Evolutionary conservation across 2,888 invertebrate species (phyloP), one percentile per base, ranked within the genome.

Genomic region (Drosophila tripunctata): DNA sequence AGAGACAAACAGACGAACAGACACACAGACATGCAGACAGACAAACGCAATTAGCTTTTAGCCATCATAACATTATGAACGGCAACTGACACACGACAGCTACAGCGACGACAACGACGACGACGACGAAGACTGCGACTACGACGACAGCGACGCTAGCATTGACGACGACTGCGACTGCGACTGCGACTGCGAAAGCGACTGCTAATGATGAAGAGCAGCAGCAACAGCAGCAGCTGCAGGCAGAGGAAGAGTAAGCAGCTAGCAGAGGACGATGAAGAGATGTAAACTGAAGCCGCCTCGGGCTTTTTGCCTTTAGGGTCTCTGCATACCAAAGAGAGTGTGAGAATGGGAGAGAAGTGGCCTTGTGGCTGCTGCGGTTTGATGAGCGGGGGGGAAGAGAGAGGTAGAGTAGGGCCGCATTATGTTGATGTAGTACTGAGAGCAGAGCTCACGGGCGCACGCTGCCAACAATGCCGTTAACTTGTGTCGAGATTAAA

Each of bases 1-100:
- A 7, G 24, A 12, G 21, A 12, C 14, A 30, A 8, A 44, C 19
- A 45, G 31, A 36, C 4, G 10, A 15, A 12, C 14, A 30, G 10
- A 44, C 19, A 45, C 27, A 36, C 4, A 17, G 44, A 36, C 5
- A 27, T n/a, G 17, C 33, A 30, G 33, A 69, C 55, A 80, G 83
- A 87, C 78, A 85, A 87, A 87, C 87, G 78, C 87, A 85, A 85
- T 85, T 87, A 85, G 85, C 85, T 84, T 85, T 82, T 82, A 87
- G 87, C 71, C 84, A 84, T 81, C 82, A 79, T 81, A 87, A 86
- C 83, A 84, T 86, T 84, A 86, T 84, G 87, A 84, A 72, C 80
- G 67, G 60, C 72, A 81, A 67, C 75, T 80, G 81, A 78, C 80
- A 80, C 69, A 51, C 67, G 68, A 64, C 72, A 17, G 54, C 44